Conservation (phyloP, 2,797 vertebrate genomes). For the Coracias cyanogaster region DNA sequence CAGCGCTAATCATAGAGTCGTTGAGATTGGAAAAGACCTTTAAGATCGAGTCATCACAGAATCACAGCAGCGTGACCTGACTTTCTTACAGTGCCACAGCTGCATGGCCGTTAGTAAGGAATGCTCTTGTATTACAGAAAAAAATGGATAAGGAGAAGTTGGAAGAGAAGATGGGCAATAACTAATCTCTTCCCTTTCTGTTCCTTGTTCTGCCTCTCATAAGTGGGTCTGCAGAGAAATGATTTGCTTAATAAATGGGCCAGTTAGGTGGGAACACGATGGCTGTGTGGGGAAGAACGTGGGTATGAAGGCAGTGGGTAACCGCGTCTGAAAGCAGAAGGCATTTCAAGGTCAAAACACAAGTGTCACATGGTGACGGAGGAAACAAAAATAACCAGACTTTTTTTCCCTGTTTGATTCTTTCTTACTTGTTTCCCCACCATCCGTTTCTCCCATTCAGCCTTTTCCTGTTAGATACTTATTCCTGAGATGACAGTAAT, state of each 20-base stretch:
- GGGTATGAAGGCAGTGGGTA: neutral
- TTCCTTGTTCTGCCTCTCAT: neutral
- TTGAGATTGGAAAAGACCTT: neutral
- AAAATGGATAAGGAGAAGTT: neutral
- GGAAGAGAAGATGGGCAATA: neutral
- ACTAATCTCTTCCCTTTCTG: neutral
- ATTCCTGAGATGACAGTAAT: neutral
- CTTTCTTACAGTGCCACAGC: neutral
- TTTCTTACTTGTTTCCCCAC: neutral
- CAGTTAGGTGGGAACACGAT: neutral
- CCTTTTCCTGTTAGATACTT: neutral
- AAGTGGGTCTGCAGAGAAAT: neutral
- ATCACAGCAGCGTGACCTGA: neutral
- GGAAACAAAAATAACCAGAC: neutral
- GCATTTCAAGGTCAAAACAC: neutral
- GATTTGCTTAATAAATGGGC: neutral
- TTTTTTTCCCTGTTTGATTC: neutral
- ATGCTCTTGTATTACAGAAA: neutral
- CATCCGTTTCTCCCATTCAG: neutral
- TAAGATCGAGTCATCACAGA: neutral
- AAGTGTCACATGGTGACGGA: neutral
- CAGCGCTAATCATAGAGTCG: neutral
- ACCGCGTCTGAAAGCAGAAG: neutral
- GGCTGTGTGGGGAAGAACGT: neutral
- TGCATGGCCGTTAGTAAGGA: neutral